Base-by-base conservation (phyloP, 2,113 vertebrate species). In the Macroglossus sobrinus region DNA sequence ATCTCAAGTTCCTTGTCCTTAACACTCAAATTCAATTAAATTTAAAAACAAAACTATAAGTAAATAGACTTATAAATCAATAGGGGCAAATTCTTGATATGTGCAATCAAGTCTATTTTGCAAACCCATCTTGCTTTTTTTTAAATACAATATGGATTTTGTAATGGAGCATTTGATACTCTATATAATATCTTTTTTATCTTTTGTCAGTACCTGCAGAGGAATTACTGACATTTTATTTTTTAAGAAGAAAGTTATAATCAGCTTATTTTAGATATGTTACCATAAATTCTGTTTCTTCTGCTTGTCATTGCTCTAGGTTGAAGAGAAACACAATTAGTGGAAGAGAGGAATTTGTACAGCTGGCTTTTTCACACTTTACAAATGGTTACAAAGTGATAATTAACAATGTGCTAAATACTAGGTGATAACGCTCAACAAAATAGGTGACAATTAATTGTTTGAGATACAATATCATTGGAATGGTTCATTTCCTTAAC, bases 371-470 rank as follows among this genome's bases (percentile, higher is more conserved):
- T 94, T 96, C 97, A 96, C 97, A 97, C 97, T 97, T 98, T 98
- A 96, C 97, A 97, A 97, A 97, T 91, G 86, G 97, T 97, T 97
- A 97, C 97, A 96, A 87, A 96, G 97, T 96, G 97, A 97, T 97
- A 97, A 98, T 97, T 97, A 97, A 95, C 96, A 96, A 97, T 61
- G 97, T 97, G 97, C 91, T 98, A 98, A 98, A 95, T 96, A 89
- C 96, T 96, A 96, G 93, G 97, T 97, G 97, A 92, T 97, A 96
- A 97, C 72, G 78, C 95, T 97, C 94, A 71, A 93, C 89, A 96
- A 95, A 97, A 96, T 87, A 98, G 97, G 96, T 96, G 97, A 98
- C 97, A 97, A 98, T 97, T 97, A 97, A 97, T 97, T 97, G 96
- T 96, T 87, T 94, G 89, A 94, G 93, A 95, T 96, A 84, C 1